These are phyloP conservation scores for Kryptolebias ocellatus DNA, from an alignment of 2,797 vertebrate species.

Conservation along the genomic window DNA sequence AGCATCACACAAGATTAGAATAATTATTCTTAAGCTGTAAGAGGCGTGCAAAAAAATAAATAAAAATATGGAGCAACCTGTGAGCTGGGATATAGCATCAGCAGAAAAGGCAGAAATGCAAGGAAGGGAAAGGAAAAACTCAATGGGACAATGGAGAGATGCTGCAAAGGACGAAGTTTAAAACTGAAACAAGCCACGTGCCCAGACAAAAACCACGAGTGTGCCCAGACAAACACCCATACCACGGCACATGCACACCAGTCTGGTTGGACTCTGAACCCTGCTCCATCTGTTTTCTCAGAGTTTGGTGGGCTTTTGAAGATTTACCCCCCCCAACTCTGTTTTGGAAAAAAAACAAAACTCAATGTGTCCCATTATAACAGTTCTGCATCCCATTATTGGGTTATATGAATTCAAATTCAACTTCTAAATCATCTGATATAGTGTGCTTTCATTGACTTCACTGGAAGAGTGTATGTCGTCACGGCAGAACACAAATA, in stretches of 20 bases:
- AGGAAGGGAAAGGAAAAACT: conserved; percentile 60
- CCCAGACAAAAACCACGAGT: conserved; percentile 26
- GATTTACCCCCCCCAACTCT: conserved; percentile 3
- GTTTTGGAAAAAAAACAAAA: not conserved
- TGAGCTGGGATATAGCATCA: conserved; percentile 43
- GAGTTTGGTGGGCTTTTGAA: conserved; percentile 28
- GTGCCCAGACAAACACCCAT: conserved; percentile 12
- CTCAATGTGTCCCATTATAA: not conserved
- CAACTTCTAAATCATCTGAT: no score
- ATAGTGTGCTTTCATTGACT: no score
- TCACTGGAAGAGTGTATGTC: no score
- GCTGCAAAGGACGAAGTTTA: conserved; percentile 55
- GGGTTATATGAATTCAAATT: no score
- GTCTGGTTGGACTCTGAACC: not conserved
- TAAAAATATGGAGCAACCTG: conserved; percentile 5
- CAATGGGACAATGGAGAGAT: conserved; percentile 68
- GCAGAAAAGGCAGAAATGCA: conserved; percentile 57
- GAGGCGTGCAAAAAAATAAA: not conserved
- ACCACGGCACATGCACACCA: not conserved
- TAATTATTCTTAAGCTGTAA: conserved; percentile 13
- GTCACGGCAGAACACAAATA: no score
- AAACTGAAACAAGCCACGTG: conserved; percentile 55
- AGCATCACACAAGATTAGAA: conserved; percentile 11
- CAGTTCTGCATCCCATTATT: no score
- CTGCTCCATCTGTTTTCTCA: conserved; percentile 21